Evolutionary conservation across 2,797 vertebrate species (phyloP).

Genomic region (Ataeniobius toweri): DNA sequence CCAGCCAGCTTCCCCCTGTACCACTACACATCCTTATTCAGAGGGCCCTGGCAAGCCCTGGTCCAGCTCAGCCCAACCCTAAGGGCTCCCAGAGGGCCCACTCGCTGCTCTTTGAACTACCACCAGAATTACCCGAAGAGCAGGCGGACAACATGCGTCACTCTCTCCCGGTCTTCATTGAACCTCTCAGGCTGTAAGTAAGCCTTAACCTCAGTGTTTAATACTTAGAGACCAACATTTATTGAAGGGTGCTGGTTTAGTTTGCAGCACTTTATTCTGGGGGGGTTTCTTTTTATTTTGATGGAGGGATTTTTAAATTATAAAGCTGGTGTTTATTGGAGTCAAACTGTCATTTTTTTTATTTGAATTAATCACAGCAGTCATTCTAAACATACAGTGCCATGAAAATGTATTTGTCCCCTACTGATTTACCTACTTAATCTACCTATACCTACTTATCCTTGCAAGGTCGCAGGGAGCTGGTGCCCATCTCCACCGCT

Average conservation of each 20-base stretch:
- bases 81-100: conserved; percentile 88
- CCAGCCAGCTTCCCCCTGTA: conserved; percentile 78
- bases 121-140: conserved; percentile 71
- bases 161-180: conserved; percentile 91
- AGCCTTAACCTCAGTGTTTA: background rate
- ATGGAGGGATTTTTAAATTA: too few relatives aligned
- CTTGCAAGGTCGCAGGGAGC: too few relatives aligned
- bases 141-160: conserved; percentile 59
- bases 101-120: conserved; percentile 87
- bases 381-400: too few relatives aligned
- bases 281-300: background rate
- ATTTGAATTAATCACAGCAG: too few relatives aligned
- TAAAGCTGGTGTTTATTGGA: too few relatives aligned
- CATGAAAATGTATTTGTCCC: too few relatives aligned
- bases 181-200: conserved; percentile 96
- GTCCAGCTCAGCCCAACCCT: conserved; percentile 73
- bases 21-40: conserved; percentile 93
- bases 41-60: conserved; percentile 87
- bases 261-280: background rate
- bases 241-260: too few relatives aligned
- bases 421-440: too few relatives aligned
- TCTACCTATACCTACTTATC: too few relatives aligned
- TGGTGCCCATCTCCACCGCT: too few relatives aligned
- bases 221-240: background rate
- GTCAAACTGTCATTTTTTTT: too few relatives aligned